These are phyloP conservation scores for Thermophis baileyi DNA, from an alignment of 2,113 vertebrate species.

Conservation along the genomic window DNA sequence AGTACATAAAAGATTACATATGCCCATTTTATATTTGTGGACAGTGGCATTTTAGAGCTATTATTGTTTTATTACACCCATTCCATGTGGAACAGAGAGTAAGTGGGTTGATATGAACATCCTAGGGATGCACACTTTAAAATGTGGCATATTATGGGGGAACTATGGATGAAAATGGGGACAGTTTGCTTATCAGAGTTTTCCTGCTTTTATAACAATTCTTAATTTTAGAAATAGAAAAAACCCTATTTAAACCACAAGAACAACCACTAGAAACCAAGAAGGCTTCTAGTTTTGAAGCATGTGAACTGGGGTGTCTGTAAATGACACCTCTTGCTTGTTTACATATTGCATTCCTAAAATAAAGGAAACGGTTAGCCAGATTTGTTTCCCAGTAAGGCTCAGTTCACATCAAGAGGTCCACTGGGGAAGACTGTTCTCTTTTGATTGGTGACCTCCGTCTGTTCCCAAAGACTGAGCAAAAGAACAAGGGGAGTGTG, in stretches of 20 bases:
- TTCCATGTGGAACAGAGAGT: background rate
- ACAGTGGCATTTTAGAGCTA: background rate
- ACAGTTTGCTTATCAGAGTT: background rate
- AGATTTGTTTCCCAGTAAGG: slow-evolving; percentile 56
- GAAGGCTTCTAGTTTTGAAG: background rate
- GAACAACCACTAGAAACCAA: background rate
- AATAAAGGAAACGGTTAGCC: slow-evolving; percentile 56
- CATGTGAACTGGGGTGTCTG: slow-evolving; percentile 61
- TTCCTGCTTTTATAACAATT: background rate
- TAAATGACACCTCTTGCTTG: slow-evolving; percentile 41
- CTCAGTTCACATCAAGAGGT: slow-evolving; percentile 32
- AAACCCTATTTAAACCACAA: background rate
- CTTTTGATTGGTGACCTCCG: slow-evolving; percentile 7
- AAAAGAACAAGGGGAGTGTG: background rate
- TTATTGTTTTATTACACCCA: background rate
- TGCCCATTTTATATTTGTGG: background rate
- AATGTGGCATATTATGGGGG: background rate
- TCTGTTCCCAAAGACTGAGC: slow-evolving; percentile 17
- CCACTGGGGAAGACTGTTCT: background rate
- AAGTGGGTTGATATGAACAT: background rate
- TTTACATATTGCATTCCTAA: slow-evolving; percentile 63
- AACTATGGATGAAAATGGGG: background rate
- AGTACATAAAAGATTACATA: background rate
- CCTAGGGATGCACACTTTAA: background rate
- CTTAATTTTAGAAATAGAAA: background rate